Evolutionary conservation across 2,888 invertebrate species (phyloP).

Genomic region (Apotomis betuletana): DNA sequence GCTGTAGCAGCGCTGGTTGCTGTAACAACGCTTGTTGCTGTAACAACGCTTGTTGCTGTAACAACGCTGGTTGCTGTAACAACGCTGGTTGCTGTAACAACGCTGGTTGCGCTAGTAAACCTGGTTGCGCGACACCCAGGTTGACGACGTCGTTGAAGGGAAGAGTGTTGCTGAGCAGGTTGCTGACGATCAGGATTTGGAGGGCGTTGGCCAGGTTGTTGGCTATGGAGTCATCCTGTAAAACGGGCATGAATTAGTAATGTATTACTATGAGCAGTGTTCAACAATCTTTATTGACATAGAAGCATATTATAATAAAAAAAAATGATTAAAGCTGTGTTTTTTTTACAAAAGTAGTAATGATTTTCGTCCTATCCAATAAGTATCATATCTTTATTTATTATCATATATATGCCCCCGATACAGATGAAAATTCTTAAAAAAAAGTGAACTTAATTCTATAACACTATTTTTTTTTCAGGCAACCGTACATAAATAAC

Average conservation of each 20-base stretch:
- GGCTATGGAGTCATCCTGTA: constrained; percentile 42
- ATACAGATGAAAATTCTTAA: no score
- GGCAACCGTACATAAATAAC: no score
- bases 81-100: constrained; percentile 1
- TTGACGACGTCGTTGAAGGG: constrained; percentile 28
- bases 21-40: not conserved
- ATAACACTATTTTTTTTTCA: no score
- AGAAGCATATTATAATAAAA: no score
- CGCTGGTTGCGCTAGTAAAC: constrained; percentile 12
- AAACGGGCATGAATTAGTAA: not conserved
- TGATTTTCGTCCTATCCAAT: no score
- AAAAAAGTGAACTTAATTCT: no score
- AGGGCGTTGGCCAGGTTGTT: constrained; percentile 44
- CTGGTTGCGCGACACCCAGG: not conserved
- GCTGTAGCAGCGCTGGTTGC: constrained; percentile 5
- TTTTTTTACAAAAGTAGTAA: no score
- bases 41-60: constrained; percentile 14
- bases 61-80: not conserved
- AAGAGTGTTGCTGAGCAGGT: constrained; percentile 40
- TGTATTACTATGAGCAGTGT: no score
- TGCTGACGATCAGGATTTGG: constrained; percentile 43
- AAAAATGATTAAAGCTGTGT: no score
- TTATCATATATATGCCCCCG: no score
- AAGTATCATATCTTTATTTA: no score
- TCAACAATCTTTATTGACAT: not conserved